phyloP scores from a whole-genome alignment of 2,888 invertebrate genomes.

The Anagyrus pseudococci region DNA sequence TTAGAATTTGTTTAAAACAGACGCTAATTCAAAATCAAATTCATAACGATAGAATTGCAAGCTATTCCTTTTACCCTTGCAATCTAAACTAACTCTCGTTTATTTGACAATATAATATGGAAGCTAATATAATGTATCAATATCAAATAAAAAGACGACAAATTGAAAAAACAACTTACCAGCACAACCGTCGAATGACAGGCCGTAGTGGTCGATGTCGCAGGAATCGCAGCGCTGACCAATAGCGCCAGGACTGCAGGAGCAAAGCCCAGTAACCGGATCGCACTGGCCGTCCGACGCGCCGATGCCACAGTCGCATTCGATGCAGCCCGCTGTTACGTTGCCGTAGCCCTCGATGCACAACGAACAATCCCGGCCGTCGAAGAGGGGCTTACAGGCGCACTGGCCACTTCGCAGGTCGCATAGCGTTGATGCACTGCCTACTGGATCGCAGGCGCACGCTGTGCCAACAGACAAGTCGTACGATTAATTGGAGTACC shows the following conservation, averaged over 20 bases:
- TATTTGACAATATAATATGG: too few relatives aligned
- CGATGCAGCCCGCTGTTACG: conserved; percentile 78
- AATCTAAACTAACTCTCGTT: too few relatives aligned
- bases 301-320: conserved; percentile 82
- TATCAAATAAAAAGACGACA: too few relatives aligned
- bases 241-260: conserved; percentile 78
- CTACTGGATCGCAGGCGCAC: conserved; percentile 80
- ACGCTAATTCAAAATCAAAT: too few relatives aligned
- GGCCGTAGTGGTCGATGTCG: conserved; percentile 74
- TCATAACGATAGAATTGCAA: too few relatives aligned
- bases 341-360: conserved; percentile 73
- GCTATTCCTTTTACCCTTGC: too few relatives aligned
- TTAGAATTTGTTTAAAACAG: too few relatives aligned
- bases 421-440: conserved; percentile 76
- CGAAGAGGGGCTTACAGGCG: conserved; percentile 74
- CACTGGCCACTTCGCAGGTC: conserved; percentile 78
- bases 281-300: conserved; percentile 74
- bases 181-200: conserved; percentile 71
- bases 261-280: conserved; percentile 77
- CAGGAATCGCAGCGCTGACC: conserved; percentile 80
- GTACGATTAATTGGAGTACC: too few relatives aligned
- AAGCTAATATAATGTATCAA: too few relatives aligned
- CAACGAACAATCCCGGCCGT: conserved; percentile 71
- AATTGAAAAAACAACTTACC: conserved; percentile 64
- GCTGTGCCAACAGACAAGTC: conserved; percentile 52